Base-by-base conservation (phyloP, 2,113 vertebrate species). In the Vanacampus margaritifer region DNA sequence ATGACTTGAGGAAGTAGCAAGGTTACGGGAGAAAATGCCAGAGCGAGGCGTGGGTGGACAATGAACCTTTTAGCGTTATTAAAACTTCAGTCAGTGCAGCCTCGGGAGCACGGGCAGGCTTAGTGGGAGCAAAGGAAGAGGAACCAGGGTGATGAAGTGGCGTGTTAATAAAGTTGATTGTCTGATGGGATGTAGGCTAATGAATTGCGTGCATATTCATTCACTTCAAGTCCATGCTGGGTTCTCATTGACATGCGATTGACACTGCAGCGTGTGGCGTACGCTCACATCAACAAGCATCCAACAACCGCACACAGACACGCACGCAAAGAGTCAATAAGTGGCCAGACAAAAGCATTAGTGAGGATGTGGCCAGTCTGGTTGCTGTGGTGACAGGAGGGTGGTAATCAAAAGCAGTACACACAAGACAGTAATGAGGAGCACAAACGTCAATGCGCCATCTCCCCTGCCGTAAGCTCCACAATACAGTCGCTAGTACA, bases 371-470 rank as follows among this genome's bases (percentile, higher is more conserved):
- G 67, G 70, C 64, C 48, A 56, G 75, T 74, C 59, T 13, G 56
- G 86, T 90, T 90, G 89, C 89, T 81, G 84, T 90, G 86, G 89
- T 72, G 83, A 90, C 80, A 71, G 59, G 68, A 73, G 77, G 73
- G 64, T 71, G 76, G 76, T 81, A 86, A 86, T 65, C 84, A 83
- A 80, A 87, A 84, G 78, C 73, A 76, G 73, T 73, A 67, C 78
- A 78, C 79, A 80, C 75, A 82, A 75, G 69, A 65, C 71, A 74
- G 67, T 74, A 79, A 73, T 64, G 75, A 75, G 70, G 65, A 78
- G 79, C 75, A 82, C 68, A 70, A 59, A 68, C 82, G 81, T 80
- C 78, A 75, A 74, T 80, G 83, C 82, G 72, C 57, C 70, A 70
- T 46, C 56, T 76, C 71, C 74, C 26, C 72, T 73, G 48, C 75